These are phyloP conservation scores for Phenganax stokvisi DNA, from an alignment of 92 coral and sea anemone species.

Conservation along the genomic window DNA sequence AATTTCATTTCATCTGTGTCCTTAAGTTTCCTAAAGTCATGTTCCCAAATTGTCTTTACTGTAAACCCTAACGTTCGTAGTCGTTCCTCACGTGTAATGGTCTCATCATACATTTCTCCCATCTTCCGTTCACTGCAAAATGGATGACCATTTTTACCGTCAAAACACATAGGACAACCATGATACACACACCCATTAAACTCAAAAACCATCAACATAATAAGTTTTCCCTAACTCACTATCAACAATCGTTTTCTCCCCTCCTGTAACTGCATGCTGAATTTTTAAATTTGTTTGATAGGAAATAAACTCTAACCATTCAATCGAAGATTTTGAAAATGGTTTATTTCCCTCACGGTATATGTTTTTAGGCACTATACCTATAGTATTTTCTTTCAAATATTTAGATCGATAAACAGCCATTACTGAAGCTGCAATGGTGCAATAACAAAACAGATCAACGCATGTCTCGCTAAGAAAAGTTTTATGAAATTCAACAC, in stretches of 20 bases:
- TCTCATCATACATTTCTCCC: constrained; percentile 27
- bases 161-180: constrained; percentile 31
- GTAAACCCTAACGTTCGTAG: constrained; percentile 29
- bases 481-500: neutral
- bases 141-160: constrained; percentile 13
- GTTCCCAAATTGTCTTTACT: constrained; percentile 48
- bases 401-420: no score
- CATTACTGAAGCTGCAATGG: constrained; percentile 37
- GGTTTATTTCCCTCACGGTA: constrained; percentile 35
- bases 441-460: constrained; percentile 39
- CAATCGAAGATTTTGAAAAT: constrained; percentile 27
- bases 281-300: constrained; percentile 21
- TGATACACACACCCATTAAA: constrained; percentile 46
- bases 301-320: constrained; percentile 18
- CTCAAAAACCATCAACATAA: constrained; percentile 47
- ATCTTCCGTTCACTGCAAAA: constrained; percentile 18
- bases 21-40: constrained; percentile 39
- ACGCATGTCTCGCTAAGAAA: neutral
- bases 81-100: constrained; percentile 28
- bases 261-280: constrained; percentile 17
- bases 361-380: constrained; percentile 40
- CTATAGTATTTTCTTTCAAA: no score
- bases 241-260: constrained; percentile 25
- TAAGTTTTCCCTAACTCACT: constrained; percentile 38
- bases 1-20: no score